These are phyloP conservation scores for Colistium nudipinnis DNA, from an alignment of 2,113 vertebrate species.

Conservation along the genomic window DNA sequence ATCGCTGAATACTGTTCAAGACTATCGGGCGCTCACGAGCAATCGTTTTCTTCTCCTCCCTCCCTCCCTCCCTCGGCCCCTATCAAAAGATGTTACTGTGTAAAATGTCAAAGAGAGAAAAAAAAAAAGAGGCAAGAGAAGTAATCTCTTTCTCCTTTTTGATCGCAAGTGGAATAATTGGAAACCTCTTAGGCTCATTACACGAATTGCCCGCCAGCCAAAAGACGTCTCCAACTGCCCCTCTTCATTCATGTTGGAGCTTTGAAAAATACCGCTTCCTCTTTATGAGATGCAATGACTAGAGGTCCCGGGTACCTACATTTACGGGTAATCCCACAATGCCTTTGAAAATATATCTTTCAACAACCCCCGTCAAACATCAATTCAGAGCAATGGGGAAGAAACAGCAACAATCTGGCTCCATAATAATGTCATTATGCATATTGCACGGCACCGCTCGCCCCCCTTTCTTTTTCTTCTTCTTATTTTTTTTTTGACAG, in stretches of 20 bases:
- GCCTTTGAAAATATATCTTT: slow-evolving; percentile 74
- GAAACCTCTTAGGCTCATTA: slow-evolving; percentile 83
- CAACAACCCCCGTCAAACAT: slow-evolving; percentile 68
- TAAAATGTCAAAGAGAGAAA: slow-evolving; percentile 77
- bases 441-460: slow-evolving; percentile 31
- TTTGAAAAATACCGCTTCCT: slow-evolving; percentile 76
- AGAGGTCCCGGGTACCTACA: slow-evolving; percentile 71
- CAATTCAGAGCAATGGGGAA: slow-evolving; percentile 44
- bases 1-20: slow-evolving; percentile 83
- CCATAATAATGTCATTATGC: slow-evolving; percentile 62
- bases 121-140: slow-evolving; percentile 72
- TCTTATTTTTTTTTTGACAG: slow-evolving; percentile 30
- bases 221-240: slow-evolving; percentile 77
- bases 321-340: slow-evolving; percentile 73
- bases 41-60: slow-evolving; percentile 21
- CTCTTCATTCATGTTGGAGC: slow-evolving; percentile 73
- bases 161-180: slow-evolving; percentile 84
- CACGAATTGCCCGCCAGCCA: slow-evolving; percentile 78
- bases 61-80: slow-evolving; percentile 48
- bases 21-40: slow-evolving; percentile 79
- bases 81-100: slow-evolving; percentile 79
- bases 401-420: slow-evolving; percentile 60
- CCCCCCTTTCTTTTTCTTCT: too few species aligned
- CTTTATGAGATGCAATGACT: slow-evolving; percentile 70
- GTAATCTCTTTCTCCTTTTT: slow-evolving; percentile 77